These are phyloP conservation scores for Chrysocyon brachyurus DNA, from an alignment of 2,797 vertebrate genomes.

Conservation along the genomic window DNA sequence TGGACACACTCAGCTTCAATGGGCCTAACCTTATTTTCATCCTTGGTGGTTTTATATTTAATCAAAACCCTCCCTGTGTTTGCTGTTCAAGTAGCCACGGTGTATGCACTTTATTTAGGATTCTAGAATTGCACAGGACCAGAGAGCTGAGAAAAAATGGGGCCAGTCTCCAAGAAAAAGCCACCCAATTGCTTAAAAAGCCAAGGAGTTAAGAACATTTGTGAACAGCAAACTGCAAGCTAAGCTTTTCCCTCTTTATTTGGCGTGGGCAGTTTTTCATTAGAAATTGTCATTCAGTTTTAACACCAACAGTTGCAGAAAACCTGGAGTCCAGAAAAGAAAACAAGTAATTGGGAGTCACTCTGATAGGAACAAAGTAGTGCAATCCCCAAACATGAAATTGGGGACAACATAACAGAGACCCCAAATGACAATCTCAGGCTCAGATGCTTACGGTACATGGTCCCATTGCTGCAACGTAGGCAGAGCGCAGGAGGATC, in stretches of 20 bases:
- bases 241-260: not conserved
- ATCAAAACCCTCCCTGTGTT: not conserved
- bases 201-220: not conserved
- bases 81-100: not conserved
- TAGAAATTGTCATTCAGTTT: not conserved
- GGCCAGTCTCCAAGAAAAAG: not conserved
- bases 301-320: not conserved
- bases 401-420: not conserved
- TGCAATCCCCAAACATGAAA: not conserved
- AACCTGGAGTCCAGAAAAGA: constrained; percentile 1
- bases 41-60: constrained; percentile 25
- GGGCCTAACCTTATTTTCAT: not conserved
- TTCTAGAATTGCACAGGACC: not conserved
- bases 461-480: too few species aligned
- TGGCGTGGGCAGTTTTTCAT: not conserved
- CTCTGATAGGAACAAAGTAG: not conserved
- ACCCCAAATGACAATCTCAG: not conserved
- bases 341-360: not conserved
- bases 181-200: constrained; percentile 16
- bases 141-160: not conserved
- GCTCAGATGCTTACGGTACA: not conserved
- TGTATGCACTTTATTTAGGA: constrained; percentile 22
- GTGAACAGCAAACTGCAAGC: not conserved
- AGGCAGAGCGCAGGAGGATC: not conserved
- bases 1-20: not conserved